These are phyloP conservation scores for Hirtodrosophila cameraria DNA, from an alignment of 2,888 invertebrate genomes.

Conservation along the genomic window DNA sequence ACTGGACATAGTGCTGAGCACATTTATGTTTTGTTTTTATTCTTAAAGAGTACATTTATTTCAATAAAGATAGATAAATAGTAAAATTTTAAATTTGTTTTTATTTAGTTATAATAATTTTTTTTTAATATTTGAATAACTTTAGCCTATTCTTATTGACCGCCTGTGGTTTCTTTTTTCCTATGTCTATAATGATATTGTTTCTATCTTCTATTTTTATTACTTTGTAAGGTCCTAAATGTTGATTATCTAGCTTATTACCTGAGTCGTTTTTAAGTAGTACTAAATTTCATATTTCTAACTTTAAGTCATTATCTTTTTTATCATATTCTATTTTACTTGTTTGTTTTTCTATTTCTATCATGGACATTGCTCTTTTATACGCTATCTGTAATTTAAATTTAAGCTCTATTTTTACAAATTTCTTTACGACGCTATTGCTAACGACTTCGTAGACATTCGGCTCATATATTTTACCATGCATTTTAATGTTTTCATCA, in stretches of 20 bases:
- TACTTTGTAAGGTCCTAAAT: slow-evolving; percentile 1
- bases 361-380: background rate
- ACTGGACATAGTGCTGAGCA: background rate
- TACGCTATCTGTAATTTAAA: background rate
- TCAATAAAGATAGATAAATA: background rate
- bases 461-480: too few species aligned
- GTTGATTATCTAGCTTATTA: too few species aligned
- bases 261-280: too few species aligned
- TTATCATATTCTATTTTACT: slow-evolving; percentile 1
- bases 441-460: too few species aligned
- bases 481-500: too few species aligned
- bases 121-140: too few species aligned
- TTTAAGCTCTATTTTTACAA: too few species aligned
- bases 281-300: background rate
- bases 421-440: too few species aligned
- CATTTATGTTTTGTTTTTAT: background rate
- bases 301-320: background rate
- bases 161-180: too few species aligned
- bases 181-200: too few species aligned
- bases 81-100: background rate
- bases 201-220: slow-evolving; percentile 1
- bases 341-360: slow-evolving; percentile 1
- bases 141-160: too few species aligned
- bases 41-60: background rate
- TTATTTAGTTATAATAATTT: background rate